phyloP scores from a whole-genome alignment of 37 sponge, comb jelly and placozoan species.

The Halichondria panicea region DNA sequence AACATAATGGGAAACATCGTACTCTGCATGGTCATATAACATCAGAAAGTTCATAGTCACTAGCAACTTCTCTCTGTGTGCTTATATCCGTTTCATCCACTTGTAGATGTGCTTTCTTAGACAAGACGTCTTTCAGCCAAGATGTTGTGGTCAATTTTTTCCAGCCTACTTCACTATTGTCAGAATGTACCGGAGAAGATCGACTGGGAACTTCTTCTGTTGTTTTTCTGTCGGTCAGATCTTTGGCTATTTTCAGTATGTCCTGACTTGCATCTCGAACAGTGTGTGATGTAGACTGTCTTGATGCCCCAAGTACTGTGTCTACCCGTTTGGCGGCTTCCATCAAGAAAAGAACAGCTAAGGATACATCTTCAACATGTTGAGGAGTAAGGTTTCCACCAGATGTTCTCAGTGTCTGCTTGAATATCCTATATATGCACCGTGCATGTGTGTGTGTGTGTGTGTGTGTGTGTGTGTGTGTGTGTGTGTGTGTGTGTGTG shows the following conservation, averaged over 20 bases:
- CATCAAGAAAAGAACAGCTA: conserved; percentile 12
- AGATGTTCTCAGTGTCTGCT: conserved; percentile 16
- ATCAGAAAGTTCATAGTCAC: conserved; percentile 26
- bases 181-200: neutral
- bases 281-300: conserved; percentile 9
- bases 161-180: conserved; percentile 7
- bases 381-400: conserved; percentile 7
- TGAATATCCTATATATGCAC: conserved; percentile 27
- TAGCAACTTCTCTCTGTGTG: neutral
- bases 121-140: conserved; percentile 15
- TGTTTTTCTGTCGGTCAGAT: neutral
- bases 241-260: neutral
- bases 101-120: neutral
- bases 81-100: neutral
- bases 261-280: neutral
- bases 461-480: too few species aligned
- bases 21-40: neutral
- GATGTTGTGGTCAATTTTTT: conserved; percentile 5
- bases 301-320: neutral
- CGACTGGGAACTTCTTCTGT: neutral
- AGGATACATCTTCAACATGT: conserved; percentile 29
- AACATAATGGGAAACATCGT: neutral
- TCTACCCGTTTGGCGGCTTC: conserved; percentile 30
- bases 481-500: too few species aligned
- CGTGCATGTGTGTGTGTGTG: too few species aligned